A percentile compares a stretch with the other conserved stretches of the same genome.
phyloP scores from a whole-genome alignment of 2,113 vertebrate genomes.

The Microtus pennsylvanicus region DNA sequence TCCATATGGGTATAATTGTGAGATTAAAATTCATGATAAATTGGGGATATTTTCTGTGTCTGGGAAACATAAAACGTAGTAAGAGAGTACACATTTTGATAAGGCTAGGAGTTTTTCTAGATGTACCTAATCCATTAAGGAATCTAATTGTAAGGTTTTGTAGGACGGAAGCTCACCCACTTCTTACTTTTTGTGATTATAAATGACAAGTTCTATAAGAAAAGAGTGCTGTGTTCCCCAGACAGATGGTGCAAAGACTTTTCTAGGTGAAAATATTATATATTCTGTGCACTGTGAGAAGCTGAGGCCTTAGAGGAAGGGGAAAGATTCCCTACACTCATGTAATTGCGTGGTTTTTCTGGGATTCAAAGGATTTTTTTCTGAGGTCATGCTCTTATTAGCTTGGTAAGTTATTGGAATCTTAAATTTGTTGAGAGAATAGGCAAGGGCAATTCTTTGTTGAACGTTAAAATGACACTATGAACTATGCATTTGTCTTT shows the following conservation, averaged over 20 bases:
- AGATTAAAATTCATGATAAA: slow-evolving; percentile 16
- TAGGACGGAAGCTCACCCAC: slow-evolving; percentile 8
- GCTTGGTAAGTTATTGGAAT: slow-evolving; percentile 25
- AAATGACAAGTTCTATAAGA: slow-evolving; percentile 52
- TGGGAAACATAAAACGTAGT: neutral
- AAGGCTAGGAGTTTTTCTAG: slow-evolving; percentile 38
- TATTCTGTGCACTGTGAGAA: neutral
- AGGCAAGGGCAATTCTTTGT: slow-evolving; percentile 13
- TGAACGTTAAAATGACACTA: slow-evolving; percentile 13
- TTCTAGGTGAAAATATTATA: slow-evolving; percentile 27
- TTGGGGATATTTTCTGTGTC: neutral
- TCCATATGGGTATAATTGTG: neutral
- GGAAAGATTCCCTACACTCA: neutral
- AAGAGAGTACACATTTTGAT: slow-evolving; percentile 3
- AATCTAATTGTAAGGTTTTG: slow-evolving; percentile 33
- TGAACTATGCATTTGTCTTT: neutral
- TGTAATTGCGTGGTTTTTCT: slow-evolving; percentile 24
- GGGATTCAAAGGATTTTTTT: neutral
- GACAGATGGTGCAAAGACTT: slow-evolving; percentile 38
- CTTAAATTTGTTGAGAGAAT: neutral
- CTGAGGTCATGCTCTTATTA: neutral
- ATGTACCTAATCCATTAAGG: slow-evolving; percentile 12
- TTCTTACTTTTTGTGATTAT: neutral
- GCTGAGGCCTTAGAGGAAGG: neutral
- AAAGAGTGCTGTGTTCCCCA: slow-evolving; percentile 12